Evolutionary conservation across 2,113 vertebrate genomes (phyloP).

Genomic region (Desmodus rotundus): DNA sequence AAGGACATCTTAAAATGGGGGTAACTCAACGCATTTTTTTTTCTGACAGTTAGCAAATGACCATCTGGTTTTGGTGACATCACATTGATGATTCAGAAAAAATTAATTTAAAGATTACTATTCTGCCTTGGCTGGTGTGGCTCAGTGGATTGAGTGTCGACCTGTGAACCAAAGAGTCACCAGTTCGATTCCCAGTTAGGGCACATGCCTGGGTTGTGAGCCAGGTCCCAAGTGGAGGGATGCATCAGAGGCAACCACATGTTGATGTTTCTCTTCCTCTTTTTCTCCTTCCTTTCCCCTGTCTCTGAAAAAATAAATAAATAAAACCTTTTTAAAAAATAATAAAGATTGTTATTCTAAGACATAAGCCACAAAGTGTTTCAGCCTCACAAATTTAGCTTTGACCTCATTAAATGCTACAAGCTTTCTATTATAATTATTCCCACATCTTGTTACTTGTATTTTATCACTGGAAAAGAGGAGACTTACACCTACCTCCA

Average conservation of each 20-base stretch:
- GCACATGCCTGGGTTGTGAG: too few relatives aligned
- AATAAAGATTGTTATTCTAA: constrained; percentile 7
- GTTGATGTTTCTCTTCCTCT: too few relatives aligned
- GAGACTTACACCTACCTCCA: neutral
- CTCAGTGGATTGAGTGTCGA: too few relatives aligned
- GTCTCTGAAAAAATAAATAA: too few relatives aligned
- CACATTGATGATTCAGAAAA: neutral
- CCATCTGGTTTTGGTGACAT: neutral
- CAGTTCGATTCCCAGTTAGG: too few relatives aligned
- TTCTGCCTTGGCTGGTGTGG: neutral
- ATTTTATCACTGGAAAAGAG: neutral
- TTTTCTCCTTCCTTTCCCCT: too few relatives aligned
- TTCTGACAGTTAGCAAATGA: neutral
- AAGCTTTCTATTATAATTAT: neutral
- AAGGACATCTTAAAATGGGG: neutral
- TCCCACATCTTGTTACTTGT: neutral
- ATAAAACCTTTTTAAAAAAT: too few relatives aligned
- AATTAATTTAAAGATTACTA: constrained; percentile 41
- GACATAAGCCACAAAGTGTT: neutral
- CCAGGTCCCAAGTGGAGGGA: too few relatives aligned
- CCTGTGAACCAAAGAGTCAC: too few relatives aligned
- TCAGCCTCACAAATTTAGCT: constrained; percentile 29
- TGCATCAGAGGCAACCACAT: too few relatives aligned
- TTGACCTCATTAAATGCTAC: constrained; percentile 3
- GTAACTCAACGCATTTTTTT: neutral